Percentiles rank a stretch among this genome's conserved stretches.
phyloP scores from a whole-genome alignment of 2,113 vertebrate species.

The Scartelaos histophorus region DNA sequence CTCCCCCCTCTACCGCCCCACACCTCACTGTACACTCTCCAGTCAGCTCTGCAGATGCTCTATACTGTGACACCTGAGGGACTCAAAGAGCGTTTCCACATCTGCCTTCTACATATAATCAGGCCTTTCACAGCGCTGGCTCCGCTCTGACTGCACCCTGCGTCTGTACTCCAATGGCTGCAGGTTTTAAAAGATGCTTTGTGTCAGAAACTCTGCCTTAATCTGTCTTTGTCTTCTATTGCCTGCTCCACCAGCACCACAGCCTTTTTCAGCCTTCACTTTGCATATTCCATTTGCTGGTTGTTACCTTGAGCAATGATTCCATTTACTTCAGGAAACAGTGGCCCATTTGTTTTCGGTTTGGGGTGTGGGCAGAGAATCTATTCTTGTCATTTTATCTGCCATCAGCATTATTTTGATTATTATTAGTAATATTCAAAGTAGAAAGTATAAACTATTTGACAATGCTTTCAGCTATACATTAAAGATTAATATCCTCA shows the following conservation, averaged over 20 bases:
- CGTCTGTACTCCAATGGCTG: constrained; percentile 10
- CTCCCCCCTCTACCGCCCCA: constrained; percentile 56
- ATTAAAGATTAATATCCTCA: constrained; percentile 39
- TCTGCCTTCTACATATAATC: constrained; percentile 25
- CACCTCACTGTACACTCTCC: constrained; percentile 78
- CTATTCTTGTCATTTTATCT: constrained; percentile 49
- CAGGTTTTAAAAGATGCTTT: constrained; percentile 37
- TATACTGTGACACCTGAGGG: constrained; percentile 74
- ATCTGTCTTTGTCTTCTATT: constrained; percentile 44
- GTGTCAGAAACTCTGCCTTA: constrained; percentile 28
- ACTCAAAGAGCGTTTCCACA: constrained; percentile 41
- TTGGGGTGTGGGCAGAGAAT: constrained; percentile 20
- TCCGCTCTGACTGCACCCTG: constrained; percentile 5
- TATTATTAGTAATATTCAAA: constrained; percentile 63
- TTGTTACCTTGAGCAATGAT: constrained; percentile 82
- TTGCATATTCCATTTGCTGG: constrained; percentile 82
- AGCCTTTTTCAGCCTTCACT: constrained; percentile 58
- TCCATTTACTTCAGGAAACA: constrained; percentile 70
- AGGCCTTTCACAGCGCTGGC: constrained; percentile 8
- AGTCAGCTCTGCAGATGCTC: constrained; percentile 82
- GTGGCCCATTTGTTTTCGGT: constrained; percentile 58
- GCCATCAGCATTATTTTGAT: constrained; percentile 51
- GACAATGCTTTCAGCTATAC: constrained; percentile 54
- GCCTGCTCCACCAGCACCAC: constrained; percentile 33
- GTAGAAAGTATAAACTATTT: constrained; percentile 32